Conservation (phyloP, 2,113 vertebrate species). For the Lycocorax pyrrhopterus region DNA sequence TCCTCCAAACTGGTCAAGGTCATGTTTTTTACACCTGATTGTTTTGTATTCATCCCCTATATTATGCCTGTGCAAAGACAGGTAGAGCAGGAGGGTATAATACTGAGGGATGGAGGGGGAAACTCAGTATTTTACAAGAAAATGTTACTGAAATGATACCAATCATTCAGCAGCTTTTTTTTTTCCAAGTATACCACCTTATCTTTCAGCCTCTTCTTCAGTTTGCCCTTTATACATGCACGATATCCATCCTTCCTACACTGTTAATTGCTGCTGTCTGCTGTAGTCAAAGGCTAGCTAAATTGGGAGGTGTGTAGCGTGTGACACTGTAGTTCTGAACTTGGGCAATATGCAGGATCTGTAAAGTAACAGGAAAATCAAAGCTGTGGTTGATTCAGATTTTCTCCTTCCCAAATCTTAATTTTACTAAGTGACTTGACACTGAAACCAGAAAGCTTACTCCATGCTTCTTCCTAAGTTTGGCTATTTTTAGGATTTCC, state of each 20-base stretch:
- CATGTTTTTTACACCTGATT: not conserved
- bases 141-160: not conserved
- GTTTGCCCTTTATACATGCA: not conserved
- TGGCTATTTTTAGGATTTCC: slow-evolving; percentile 45
- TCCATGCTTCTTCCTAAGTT: not conserved
- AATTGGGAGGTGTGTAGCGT: not conserved
- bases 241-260: not conserved
- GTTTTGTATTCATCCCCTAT: not conserved
- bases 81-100: not conserved
- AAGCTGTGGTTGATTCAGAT: not conserved
- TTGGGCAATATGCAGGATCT: not conserved
- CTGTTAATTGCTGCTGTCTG: not conserved
- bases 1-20: not conserved
- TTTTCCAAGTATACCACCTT: not conserved
- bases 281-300: not conserved
- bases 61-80: not conserved
- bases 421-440: slow-evolving; percentile 9
- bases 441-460: slow-evolving; percentile 2
- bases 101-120: not conserved
- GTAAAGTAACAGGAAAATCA: not conserved
- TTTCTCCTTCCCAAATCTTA: not conserved
- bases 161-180: not conserved
- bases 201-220: not conserved
- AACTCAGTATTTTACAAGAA: not conserved
- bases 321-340: not conserved